These are phyloP conservation scores for Chelon auratus DNA, from an alignment of 2,797 vertebrate species.

Conservation along the genomic window DNA sequence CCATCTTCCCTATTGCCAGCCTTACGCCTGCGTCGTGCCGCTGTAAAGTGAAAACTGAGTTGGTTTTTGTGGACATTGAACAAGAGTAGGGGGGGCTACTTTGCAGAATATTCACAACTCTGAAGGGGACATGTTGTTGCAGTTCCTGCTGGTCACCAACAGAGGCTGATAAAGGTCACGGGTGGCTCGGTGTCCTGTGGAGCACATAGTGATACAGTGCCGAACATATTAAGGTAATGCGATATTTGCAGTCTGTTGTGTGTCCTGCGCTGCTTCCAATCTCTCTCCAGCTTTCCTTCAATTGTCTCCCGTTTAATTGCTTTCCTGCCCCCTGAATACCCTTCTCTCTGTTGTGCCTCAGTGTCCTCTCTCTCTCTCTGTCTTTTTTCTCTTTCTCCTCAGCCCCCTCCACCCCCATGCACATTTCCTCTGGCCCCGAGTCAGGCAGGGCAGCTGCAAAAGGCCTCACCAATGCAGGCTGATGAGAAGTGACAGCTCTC, in stretches of 20 bases:
- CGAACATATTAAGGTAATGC: slow-evolving; percentile 59
- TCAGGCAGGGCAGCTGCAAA: slow-evolving; percentile 94
- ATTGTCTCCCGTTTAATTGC: slow-evolving; percentile 72
- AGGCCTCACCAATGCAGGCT: slow-evolving; percentile 93
- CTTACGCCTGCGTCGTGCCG: background rate
- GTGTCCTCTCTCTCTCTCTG: slow-evolving; percentile 19
- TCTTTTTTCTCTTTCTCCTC: slow-evolving; percentile 34
- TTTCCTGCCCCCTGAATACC: slow-evolving; percentile 63
- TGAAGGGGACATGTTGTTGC: slow-evolving; percentile 19
- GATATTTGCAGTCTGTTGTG: slow-evolving; percentile 66
- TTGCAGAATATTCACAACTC: too few species aligned
- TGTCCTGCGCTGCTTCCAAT: slow-evolving; percentile 57
- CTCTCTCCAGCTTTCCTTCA: slow-evolving; percentile 60
- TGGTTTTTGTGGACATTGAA: too few species aligned
- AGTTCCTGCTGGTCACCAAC: slow-evolving; percentile 65
- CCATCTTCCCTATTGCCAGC: background rate
- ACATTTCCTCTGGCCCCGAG: slow-evolving; percentile 82
- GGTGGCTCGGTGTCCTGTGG: slow-evolving; percentile 32
- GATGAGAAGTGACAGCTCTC: slow-evolving; percentile 99
- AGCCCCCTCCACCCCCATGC: slow-evolving; percentile 10
- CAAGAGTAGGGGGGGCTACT: too few species aligned
- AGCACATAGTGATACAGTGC: slow-evolving; percentile 56
- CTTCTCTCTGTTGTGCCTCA: slow-evolving; percentile 39
- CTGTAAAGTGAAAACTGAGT: background rate
- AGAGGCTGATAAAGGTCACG: slow-evolving; percentile 68